A percentile compares a stretch with the other conserved stretches of the same genome.
Evolutionary conservation across 2,113 vertebrate genomes (phyloP).

Genomic region (Poeciliopsis turrubarensis): DNA sequence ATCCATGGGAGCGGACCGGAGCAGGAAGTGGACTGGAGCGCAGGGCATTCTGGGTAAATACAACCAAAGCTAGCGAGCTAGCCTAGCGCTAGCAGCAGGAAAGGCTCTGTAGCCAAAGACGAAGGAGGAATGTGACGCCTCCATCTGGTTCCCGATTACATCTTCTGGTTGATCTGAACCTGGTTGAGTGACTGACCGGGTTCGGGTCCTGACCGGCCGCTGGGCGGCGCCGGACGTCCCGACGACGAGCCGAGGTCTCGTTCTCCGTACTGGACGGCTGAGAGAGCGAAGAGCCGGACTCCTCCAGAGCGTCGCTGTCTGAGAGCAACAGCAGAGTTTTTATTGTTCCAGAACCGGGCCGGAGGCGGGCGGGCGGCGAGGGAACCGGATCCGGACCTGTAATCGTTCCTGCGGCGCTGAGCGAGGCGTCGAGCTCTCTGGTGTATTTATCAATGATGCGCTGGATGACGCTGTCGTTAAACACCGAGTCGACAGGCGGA

Average conservation of each 20-base stretch:
- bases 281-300: conserved; percentile 41
- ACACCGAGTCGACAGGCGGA: conserved; percentile 8
- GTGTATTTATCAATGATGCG: conserved; percentile 72
- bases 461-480: conserved; percentile 64
- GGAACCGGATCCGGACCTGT: conserved; percentile 62
- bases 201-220: background rate
- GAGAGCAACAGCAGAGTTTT: background rate
- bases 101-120: too few species aligned
- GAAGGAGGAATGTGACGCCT: too few species aligned
- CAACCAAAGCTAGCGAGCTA: too few species aligned
- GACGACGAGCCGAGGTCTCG: conserved; percentile 33
- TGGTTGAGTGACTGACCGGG: conserved; percentile 39
- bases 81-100: too few species aligned
- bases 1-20: too few species aligned
- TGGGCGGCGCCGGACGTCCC: conserved; percentile 17
- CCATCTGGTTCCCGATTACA: too few species aligned
- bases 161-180: too few species aligned
- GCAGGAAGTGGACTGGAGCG: too few species aligned
- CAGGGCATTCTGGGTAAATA: too few species aligned
- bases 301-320: conserved; percentile 57
- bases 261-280: background rate
- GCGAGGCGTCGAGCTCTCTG: conserved; percentile 70
- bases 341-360: too few species aligned
- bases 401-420: conserved; percentile 44
- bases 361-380: too few species aligned